Percentiles rank a stretch among this genome's conserved stretches.
These are phyloP conservation scores for Tapirus terrestris DNA, from an alignment of 2,113 vertebrate genomes.

Conservation along the genomic window DNA sequence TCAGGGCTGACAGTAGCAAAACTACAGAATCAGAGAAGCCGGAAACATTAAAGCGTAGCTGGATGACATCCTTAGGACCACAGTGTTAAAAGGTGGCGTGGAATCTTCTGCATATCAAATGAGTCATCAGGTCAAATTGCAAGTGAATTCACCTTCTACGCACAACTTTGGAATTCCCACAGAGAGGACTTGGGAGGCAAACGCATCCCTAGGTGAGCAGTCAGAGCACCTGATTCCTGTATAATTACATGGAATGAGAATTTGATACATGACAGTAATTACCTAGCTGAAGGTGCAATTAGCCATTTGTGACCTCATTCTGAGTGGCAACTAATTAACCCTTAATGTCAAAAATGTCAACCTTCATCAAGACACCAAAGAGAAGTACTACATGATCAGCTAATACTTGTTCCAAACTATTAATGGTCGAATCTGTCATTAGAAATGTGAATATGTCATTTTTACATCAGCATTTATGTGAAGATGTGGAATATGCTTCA, in stretches of 20 bases:
- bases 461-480: conserved; percentile 65
- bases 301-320: conserved; percentile 84
- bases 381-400: conserved; percentile 76
- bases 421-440: conserved; percentile 78
- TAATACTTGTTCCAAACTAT: conserved; percentile 79
- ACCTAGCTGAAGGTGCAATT: conserved; percentile 84
- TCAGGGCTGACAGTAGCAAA: conserved; percentile 60
- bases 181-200: conserved; percentile 76
- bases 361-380: conserved; percentile 82
- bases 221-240: conserved; percentile 80
- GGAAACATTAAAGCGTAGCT: conserved; percentile 59
- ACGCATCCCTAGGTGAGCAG: conserved; percentile 73
- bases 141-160: conserved; percentile 72
- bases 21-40: conserved; percentile 66
- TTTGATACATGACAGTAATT: conserved; percentile 85
- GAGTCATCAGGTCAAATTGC: conserved; percentile 71
- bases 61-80: conserved; percentile 64
- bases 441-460: conserved; percentile 75
- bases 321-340: conserved; percentile 83
- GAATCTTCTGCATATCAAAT: conserved; percentile 65
- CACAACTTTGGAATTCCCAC: conserved; percentile 79
- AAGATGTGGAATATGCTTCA: conserved; percentile 37
- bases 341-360: conserved; percentile 84
- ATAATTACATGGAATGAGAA: conserved; percentile 84
- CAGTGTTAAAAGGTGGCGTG: conserved; percentile 44